phyloP scores from a whole-genome alignment of 2,797 vertebrate genomes.

The Aldrovandia affinis region DNA sequence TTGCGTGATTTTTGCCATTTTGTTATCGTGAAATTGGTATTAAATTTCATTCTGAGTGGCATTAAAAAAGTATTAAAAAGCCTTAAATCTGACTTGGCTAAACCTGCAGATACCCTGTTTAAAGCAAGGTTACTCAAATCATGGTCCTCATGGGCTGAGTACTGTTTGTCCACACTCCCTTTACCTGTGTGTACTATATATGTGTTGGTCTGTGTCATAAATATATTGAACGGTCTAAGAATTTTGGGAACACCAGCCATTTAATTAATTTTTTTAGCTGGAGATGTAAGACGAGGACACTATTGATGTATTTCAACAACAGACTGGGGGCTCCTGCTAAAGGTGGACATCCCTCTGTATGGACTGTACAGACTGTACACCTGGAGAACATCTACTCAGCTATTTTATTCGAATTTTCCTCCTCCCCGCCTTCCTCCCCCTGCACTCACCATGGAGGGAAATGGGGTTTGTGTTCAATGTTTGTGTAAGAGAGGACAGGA shows the following conservation, averaged over 20 bases:
- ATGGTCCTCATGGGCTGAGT: no score
- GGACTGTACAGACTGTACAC: constrained; percentile 46
- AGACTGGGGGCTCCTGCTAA: constrained; percentile 82
- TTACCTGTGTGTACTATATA: no score
- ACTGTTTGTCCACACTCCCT: no score
- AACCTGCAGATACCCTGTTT: no score
- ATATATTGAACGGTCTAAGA: neutral
- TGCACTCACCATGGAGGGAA: neutral
- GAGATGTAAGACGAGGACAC: constrained; percentile 95
- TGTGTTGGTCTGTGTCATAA: neutral
- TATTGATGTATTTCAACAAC: constrained; percentile 93
- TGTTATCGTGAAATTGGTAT: no score
- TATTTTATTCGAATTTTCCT: constrained; percentile 35
- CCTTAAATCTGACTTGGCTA: no score
- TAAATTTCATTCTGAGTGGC: no score
- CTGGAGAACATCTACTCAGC: constrained; percentile 47
- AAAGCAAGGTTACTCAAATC: no score
- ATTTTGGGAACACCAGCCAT: neutral
- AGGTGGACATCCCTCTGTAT: constrained; percentile 30
- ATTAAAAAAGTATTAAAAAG: no score
- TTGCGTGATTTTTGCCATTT: no score
- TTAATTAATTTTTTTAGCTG: constrained; percentile 71
- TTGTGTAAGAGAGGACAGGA: constrained; percentile 19
- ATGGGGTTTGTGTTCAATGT: constrained; percentile 5
- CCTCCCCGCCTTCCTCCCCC: neutral